Evolutionary conservation across 2,888 invertebrate genomes (phyloP), one percentile per base, ranked within the genome.

Genomic region (Molorchus minor): DNA sequence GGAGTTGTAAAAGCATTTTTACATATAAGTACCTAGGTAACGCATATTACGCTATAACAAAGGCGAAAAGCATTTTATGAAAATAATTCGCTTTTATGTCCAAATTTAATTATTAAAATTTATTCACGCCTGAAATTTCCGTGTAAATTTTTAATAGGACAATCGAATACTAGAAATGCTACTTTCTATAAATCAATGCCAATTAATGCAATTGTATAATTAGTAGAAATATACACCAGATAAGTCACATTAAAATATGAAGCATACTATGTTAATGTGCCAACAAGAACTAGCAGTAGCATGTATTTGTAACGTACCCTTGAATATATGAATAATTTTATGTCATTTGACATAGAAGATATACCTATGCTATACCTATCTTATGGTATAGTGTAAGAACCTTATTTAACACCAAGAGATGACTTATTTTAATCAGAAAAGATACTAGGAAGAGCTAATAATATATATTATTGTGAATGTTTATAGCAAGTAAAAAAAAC

Each of bases 321-420:
- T 49, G 49, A 49, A 47, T 38, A 38, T 40, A 49, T 49, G 49
- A 49, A 49, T 49, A 49, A 21, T 16, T 49, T 38, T 16, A 49
- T 49, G 7, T 45, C 30, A 4, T 4, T 15, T 45, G n/a, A n/a
- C n/a, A n/a, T n/a, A n/a, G n/a, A n/a, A n/a, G n/a, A n/a, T n/a
- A n/a, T n/a, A n/a, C n/a, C n/a, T n/a, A n/a, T n/a, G n/a, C n/a
- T n/a, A n/a, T n/a, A n/a, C n/a, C n/a, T n/a, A n/a, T n/a, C n/a
- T n/a, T n/a, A n/a, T n/a, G n/a, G n/a, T n/a, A n/a, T n/a, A n/a
- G n/a, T n/a, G n/a, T n/a, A n/a, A n/a, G n/a, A n/a, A n/a, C n/a
- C n/a, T n/a, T n/a, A n/a, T n/a, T n/a, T n/a, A n/a, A n/a, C n/a
- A n/a, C n/a, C n/a, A n/a, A n/a, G n/a, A n/a, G n/a, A n/a, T n/a